A percentile compares a stretch with the other conserved stretches of the same genome.
phyloP scores from a whole-genome alignment of 2,888 invertebrate genomes.

The Ptilodon capucinus region DNA sequence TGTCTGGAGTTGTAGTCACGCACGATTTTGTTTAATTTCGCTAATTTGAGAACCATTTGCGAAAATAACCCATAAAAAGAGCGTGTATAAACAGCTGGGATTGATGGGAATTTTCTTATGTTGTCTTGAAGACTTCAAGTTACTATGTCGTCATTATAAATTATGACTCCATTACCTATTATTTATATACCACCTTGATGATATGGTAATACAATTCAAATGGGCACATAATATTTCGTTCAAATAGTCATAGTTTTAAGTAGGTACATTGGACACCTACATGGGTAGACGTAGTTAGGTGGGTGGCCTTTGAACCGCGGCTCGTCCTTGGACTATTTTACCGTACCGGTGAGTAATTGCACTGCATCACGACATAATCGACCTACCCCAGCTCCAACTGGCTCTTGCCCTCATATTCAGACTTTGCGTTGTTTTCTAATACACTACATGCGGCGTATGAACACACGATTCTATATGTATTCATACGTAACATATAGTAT shows the following conservation, averaged over 20 bases:
- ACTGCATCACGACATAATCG: conserved; percentile 68
- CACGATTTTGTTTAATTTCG: background rate
- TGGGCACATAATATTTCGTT: too few relatives aligned
- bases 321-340: conserved; percentile 74
- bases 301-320: conserved; percentile 50
- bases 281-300: conserved; percentile 21
- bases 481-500: too few relatives aligned
- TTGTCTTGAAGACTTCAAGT: too few relatives aligned
- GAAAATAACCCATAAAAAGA: too few relatives aligned
- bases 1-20: background rate
- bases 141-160: too few relatives aligned
- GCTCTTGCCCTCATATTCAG: conserved; percentile 26
- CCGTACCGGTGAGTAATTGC: conserved; percentile 63
- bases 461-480: too few relatives aligned
- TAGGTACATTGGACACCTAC: background rate
- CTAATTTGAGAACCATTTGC: background rate
- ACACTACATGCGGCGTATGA: background rate
- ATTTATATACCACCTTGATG: too few relatives aligned
- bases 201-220: too few relatives aligned
- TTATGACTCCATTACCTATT: too few relatives aligned
- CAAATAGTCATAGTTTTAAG: too few relatives aligned
- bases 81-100: too few relatives aligned
- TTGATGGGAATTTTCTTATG: too few relatives aligned
- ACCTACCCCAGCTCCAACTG: conserved; percentile 38
- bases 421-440: conserved; percentile 1